Base-by-base conservation (phyloP, 2,797 vertebrate species). In the Acomys russatus region DNA sequence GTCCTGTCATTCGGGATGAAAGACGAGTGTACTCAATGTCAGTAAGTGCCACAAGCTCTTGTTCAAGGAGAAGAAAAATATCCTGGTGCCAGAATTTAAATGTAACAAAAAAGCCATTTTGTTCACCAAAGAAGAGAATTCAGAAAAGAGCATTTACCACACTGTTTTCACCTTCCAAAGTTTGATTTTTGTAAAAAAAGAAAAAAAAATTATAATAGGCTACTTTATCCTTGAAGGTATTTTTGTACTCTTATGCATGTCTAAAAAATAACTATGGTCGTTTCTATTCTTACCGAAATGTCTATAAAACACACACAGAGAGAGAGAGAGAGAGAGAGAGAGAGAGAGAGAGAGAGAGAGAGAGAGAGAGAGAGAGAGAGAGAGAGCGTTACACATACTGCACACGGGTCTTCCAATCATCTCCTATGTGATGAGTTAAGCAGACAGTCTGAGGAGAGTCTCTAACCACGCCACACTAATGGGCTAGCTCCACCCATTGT, bases 351-450 rank as follows among this genome's bases (percentile, higher is more conserved):
- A 44, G 44, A 44, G 44, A 44, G 44, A 15, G 54, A 56, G 54
- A 56, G 54, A 56, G 54, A 56, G 54, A 56, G 54, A 56, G 54
- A 56, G 54, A 56, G 56, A 56, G 15, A 59, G 56, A 59, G 56
- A 59, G 2, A 59, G 17, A 59, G 56, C 15, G 23, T 66, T 74
- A 18, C 23, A 28, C 71, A 38, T 18, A 87, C 59, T 15, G 71
- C 59, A 88, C 28, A 71, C 35, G 76, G 33, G 38, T 91, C 17
- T 66, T 71, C 95, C 61, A 18, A 0, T 79, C 0, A 10, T 95
- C 20, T 35, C 91, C 35, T 35, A 23, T 54, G 17, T 95, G 83
- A 97, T 94, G 97, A 97, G 90, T 74, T 97, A 97, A 97, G 56
- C 97, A 98, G 97, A 64, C 74, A 94, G 96, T 83, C 66, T 44